phyloP scores from a whole-genome alignment of 1,140 invertebrate genomes.

The Armadillidium nasatum region DNA sequence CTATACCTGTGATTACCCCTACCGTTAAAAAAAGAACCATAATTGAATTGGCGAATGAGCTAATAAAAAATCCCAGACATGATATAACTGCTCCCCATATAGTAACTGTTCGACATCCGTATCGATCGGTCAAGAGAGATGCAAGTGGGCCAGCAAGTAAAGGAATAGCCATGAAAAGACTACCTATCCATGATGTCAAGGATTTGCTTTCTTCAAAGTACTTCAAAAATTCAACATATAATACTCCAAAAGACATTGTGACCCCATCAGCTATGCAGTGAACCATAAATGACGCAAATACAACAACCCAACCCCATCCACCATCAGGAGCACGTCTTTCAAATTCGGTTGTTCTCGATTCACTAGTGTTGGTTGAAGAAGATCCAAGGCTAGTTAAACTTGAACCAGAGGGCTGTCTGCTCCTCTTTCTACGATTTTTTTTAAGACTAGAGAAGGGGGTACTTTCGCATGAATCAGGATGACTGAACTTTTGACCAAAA shows the following conservation, averaged over 20 bases:
- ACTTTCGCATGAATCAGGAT: not conserved
- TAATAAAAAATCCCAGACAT: constrained; percentile 72
- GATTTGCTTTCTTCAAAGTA: constrained; percentile 73
- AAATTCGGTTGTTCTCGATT: constrained; percentile 28
- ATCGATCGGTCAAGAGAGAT: constrained; percentile 78
- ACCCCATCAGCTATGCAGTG: constrained; percentile 93
- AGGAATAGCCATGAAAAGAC: constrained; percentile 85
- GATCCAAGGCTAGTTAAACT: constrained; percentile 40
- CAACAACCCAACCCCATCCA: constrained; percentile 52
- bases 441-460: constrained; percentile 19
- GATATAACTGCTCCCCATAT: constrained; percentile 75
- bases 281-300: constrained; percentile 77
- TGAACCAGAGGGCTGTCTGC: constrained; percentile 36
- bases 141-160: constrained; percentile 81
- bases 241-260: constrained; percentile 84
- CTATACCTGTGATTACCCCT: constrained; percentile 77
- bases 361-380: constrained; percentile 27
- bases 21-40: constrained; percentile 76
- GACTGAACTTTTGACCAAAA: constrained; percentile 20
- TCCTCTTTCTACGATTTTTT: constrained; percentile 19
- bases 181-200: constrained; percentile 85
- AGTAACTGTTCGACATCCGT: constrained; percentile 70
- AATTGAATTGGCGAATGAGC: constrained; percentile 71
- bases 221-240: constrained; percentile 79
- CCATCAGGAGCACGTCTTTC: constrained; percentile 44